A percentile compares a stretch with the other conserved stretches of the same genome.
phyloP scores from a whole-genome alignment of 2,888 invertebrate species.

The Drosophila robusta region DNA sequence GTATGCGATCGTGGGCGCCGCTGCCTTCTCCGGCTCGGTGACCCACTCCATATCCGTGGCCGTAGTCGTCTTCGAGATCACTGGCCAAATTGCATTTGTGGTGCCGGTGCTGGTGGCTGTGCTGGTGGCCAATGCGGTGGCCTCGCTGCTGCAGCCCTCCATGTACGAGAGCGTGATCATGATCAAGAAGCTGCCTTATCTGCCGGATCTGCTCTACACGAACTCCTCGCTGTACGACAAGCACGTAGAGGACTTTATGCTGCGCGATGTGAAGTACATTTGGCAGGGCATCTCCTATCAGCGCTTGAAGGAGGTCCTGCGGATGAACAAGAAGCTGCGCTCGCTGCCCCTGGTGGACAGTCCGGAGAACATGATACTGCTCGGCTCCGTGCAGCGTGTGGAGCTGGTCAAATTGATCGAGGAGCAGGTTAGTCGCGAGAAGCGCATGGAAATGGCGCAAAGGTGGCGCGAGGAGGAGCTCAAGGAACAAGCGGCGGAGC shows the following conservation, averaged over 20 bases:
- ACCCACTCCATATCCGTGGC: slow-evolving; percentile 99
- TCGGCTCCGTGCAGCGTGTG: slow-evolving; percentile 96
- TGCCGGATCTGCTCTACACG: slow-evolving; percentile 96
- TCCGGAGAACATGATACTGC: slow-evolving; percentile 94
- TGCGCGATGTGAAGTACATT: slow-evolving; percentile 93
- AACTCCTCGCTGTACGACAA: slow-evolving; percentile 96
- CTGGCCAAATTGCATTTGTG: slow-evolving; percentile 98
- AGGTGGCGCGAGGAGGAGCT: slow-evolving; percentile 88
- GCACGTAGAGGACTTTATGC: slow-evolving; percentile 98
- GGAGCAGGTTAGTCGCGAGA: slow-evolving; percentile 93
- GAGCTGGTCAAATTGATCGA: slow-evolving; percentile 95
- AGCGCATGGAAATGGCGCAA: slow-evolving; percentile 90
- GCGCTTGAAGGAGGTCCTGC: slow-evolving; percentile 93
- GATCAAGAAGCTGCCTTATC: slow-evolving; percentile 97
- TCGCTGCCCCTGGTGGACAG: slow-evolving; percentile 98
- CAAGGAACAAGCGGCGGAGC: slow-evolving; percentile 86
- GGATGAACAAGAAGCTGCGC: slow-evolving; percentile 88
- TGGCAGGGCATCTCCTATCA: slow-evolving; percentile 96
- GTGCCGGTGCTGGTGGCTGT: slow-evolving; percentile 99
- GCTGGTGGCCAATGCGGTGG: slow-evolving; percentile 96
- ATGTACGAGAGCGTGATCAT: slow-evolving; percentile 99
- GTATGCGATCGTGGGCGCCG: slow-evolving; percentile 98
- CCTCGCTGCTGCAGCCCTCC: slow-evolving; percentile 96
- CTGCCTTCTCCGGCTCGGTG: slow-evolving; percentile 97
- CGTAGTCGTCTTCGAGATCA: slow-evolving; percentile 99